phyloP scores from a whole-genome alignment of 2,888 invertebrate genomes.

The Saturnia pavonia region DNA sequence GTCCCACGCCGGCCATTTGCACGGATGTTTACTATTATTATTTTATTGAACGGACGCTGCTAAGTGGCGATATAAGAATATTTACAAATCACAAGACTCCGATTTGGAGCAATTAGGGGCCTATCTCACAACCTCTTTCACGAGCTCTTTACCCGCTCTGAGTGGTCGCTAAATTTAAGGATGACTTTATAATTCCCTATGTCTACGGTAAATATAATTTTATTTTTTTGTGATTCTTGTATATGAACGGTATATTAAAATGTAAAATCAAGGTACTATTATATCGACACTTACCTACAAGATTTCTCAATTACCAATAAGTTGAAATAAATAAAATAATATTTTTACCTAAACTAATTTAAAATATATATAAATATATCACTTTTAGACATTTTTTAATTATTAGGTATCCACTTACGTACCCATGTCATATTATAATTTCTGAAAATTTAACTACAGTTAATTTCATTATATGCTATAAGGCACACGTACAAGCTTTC shows the following conservation, averaged over 20 bases:
- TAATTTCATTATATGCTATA: too few species aligned
- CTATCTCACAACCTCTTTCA: constrained; percentile 36
- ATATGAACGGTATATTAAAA: not conserved
- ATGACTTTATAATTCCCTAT: constrained; percentile 17
- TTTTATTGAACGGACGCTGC: constrained; percentile 79
- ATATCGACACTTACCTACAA: too few species aligned
- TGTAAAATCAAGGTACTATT: too few species aligned
- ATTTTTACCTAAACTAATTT: too few species aligned
- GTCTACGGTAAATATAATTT: not conserved
- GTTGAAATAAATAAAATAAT: too few species aligned
- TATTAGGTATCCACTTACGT: too few species aligned
- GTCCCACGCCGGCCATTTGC: constrained; percentile 78
- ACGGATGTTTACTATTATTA: constrained; percentile 81
- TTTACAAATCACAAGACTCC: constrained; percentile 65
- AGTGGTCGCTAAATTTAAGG: constrained; percentile 36
- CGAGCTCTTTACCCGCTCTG: constrained; percentile 21
- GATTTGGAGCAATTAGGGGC: constrained; percentile 56
- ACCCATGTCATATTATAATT: too few species aligned
- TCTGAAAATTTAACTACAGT: too few species aligned
- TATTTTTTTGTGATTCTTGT: not conserved
- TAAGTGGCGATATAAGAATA: constrained; percentile 75
- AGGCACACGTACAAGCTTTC: too few species aligned
- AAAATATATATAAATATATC: too few species aligned
- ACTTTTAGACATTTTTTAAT: too few species aligned
- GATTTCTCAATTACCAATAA: too few species aligned